Evolutionary conservation across 2,113 vertebrate genomes (phyloP).

Genomic region (Terrapene triunguis): DNA sequence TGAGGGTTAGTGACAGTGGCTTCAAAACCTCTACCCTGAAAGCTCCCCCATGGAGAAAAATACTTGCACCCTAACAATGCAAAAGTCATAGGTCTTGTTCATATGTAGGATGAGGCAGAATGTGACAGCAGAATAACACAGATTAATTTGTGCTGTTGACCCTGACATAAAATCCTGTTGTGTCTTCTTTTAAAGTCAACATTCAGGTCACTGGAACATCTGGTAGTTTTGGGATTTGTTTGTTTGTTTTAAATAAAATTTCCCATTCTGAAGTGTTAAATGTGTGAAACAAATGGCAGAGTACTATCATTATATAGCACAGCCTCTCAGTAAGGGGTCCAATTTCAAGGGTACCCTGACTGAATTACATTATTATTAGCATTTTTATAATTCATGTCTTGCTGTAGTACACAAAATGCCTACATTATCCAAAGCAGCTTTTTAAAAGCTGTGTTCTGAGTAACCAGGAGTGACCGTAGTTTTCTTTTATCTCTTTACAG

Average conservation of each 20-base stretch:
- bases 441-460: slow-evolving; percentile 8
- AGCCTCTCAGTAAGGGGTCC: slow-evolving; percentile 65
- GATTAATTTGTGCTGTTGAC: slow-evolving; percentile 76
- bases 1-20: neutral
- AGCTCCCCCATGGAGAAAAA: neutral
- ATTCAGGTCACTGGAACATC: slow-evolving; percentile 29
- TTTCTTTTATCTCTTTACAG: slow-evolving; percentile 32
- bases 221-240: neutral
- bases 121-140: slow-evolving; percentile 74
- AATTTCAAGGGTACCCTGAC: slow-evolving; percentile 65
- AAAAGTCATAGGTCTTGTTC: slow-evolving; percentile 63
- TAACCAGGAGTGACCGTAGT: neutral
- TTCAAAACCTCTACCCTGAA: neutral
- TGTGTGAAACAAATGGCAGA: slow-evolving; percentile 67
- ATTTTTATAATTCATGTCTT: slow-evolving; percentile 41
- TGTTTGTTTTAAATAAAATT: slow-evolving; percentile 35
- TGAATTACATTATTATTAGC: slow-evolving; percentile 57
- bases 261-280: slow-evolving; percentile 52
- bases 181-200: slow-evolving; percentile 66
- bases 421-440: slow-evolving; percentile 42
- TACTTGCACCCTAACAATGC: neutral
- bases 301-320: slow-evolving; percentile 40
- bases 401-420: slow-evolving; percentile 48
- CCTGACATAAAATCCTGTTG: slow-evolving; percentile 61
- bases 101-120: slow-evolving; percentile 26